Evolutionary conservation across 2,113 vertebrate species (phyloP), one percentile per base, ranked within the genome.

Genomic region (Mystacornis crossleyi): DNA sequence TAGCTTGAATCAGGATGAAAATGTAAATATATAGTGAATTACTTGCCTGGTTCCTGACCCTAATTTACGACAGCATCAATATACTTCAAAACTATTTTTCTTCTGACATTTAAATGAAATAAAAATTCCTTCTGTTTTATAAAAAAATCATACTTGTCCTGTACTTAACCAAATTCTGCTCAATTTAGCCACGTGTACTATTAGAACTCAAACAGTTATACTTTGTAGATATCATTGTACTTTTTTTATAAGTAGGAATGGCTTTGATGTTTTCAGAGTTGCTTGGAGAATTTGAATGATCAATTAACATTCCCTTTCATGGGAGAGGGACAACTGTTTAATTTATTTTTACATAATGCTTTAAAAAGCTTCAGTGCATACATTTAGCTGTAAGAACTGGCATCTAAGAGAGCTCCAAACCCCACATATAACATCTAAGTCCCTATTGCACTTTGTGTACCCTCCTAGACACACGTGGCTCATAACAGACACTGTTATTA

Each of bases 1-100:
- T 43, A 72, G 50, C 75, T 72, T 85, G 58, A 91, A 83, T 66
- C 80, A 96, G 69, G 64, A 87, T 36, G 33, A 96, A 95, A 98
- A 97, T 90, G 18, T 82, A 89, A 86, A 79, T 93, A 89, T 71
- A 51, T 53, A 81, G 55, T 83, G 67, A 55, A 66, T 71, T 96
- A 51, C n/a, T 67, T 94, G 50, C 64, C 55, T 94, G n/a, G 40
- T 81, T 97, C 45, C 48, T 53, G 58, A 77, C 48, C 43, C 34
- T 93, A 94, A 92, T 94, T 92, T 89, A 73, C 89, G 90, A 88
- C 33, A 91, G n/a, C 53, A 89, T 89, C 71, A 71, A 90, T 77
- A 84, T 92, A 64, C 18, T 70, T 78, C 26, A 88, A 87, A 79
- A 62, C 57, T 95, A 60, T n/a, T 83, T 86, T 43, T 92, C 14